Percentiles rank a stretch among this genome's conserved stretches.
Conservation (phyloP, 2,113 vertebrate genomes). For the Furnarius figulus region DNA sequence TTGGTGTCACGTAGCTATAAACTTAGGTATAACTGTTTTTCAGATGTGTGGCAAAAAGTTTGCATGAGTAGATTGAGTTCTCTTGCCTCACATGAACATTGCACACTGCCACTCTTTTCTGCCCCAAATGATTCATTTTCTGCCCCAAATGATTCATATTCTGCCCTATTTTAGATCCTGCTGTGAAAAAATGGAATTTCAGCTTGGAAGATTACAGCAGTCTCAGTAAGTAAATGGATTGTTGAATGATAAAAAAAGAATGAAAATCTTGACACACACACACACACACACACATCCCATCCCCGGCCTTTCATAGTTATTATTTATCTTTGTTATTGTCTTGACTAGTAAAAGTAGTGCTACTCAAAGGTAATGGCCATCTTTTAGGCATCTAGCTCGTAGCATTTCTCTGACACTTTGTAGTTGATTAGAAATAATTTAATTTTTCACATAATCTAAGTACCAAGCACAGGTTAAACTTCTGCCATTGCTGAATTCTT, state of each 20-base stretch:
- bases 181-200: slow-evolving; percentile 91
- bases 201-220: slow-evolving; percentile 81
- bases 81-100: not conserved
- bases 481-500: not conserved
- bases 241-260: not conserved
- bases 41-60: not conserved
- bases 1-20: not conserved
- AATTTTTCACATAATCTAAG: not conserved
- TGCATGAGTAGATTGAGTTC: not conserved
- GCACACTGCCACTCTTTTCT: not conserved
- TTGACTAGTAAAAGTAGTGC: not conserved
- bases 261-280: not conserved
- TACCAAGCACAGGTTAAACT: not conserved
- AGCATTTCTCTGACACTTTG: not conserved
- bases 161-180: slow-evolving; percentile 80
- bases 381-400: not conserved
- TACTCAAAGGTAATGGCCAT: not conserved
- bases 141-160: slow-evolving; percentile 25
- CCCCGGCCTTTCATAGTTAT: not conserved
- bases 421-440: not conserved
- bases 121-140: not conserved
- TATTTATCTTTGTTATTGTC: not conserved
- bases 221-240: slow-evolving; percentile 81
- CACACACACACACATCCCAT: not conserved
- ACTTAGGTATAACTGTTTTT: not conserved